These are phyloP conservation scores for Coleophora deauratella DNA, from an alignment of 2,888 invertebrate species.

Conservation along the genomic window DNA sequence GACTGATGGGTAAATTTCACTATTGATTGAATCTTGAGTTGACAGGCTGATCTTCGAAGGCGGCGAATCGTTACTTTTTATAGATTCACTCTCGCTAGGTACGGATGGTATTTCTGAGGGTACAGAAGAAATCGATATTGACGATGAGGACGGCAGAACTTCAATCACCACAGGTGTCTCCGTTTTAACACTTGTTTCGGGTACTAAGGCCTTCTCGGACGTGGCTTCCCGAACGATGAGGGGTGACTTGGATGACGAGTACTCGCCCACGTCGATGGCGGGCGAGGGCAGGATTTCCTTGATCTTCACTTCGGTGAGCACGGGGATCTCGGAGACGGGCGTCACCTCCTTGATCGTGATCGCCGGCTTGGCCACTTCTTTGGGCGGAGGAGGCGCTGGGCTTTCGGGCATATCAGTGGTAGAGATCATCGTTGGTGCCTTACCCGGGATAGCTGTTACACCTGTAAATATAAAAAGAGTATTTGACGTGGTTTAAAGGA, in stretches of 20 bases:
- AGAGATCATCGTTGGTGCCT: slow-evolving; percentile 21
- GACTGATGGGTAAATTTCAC: slow-evolving; percentile 43
- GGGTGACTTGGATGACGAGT: slow-evolving; percentile 59
- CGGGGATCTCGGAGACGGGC: slow-evolving; percentile 65
- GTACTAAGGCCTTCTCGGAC: slow-evolving; percentile 36
- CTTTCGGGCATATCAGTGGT: slow-evolving; percentile 23
- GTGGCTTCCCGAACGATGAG: slow-evolving; percentile 59
- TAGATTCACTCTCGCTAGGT: slow-evolving; percentile 18
- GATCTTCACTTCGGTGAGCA: slow-evolving; percentile 59
- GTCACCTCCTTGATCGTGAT: slow-evolving; percentile 77
- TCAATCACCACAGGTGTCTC: slow-evolving; percentile 40
- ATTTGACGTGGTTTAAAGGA: too few relatives aligned
- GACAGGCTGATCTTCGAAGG: slow-evolving; percentile 58
- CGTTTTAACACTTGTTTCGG: slow-evolving; percentile 23
- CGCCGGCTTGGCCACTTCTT: slow-evolving; percentile 45
- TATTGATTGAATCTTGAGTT: slow-evolving; percentile 48
- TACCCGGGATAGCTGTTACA: slow-evolving; percentile 47
- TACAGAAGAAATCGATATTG: slow-evolving; percentile 21
- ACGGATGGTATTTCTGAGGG: slow-evolving; percentile 22
- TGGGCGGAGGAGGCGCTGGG: slow-evolving; percentile 25
- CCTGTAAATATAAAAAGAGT: slow-evolving; percentile 34
- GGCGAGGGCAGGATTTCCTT: slow-evolving; percentile 59
- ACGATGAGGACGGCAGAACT: slow-evolving; percentile 26
- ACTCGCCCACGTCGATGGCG: slow-evolving; percentile 50
- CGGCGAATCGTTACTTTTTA: slow-evolving; percentile 30